phyloP scores from a whole-genome alignment of 2,797 vertebrate genomes.

The Thamnophis elegans region DNA sequence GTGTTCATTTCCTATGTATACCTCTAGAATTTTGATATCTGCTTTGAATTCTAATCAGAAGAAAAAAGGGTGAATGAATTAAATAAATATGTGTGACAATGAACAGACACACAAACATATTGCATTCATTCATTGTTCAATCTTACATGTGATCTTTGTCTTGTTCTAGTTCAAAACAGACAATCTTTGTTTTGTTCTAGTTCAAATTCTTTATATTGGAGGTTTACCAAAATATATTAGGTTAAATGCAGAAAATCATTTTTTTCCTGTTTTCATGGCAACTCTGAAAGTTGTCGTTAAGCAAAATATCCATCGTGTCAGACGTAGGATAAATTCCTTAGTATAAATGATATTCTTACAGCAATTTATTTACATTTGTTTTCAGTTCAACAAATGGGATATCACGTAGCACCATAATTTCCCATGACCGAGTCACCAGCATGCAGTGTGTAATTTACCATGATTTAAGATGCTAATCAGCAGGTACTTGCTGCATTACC shows the following conservation, averaged over 20 bases:
- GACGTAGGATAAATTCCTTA: constrained; percentile 75
- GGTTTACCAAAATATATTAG: constrained; percentile 17
- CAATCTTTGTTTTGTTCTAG: not conserved
- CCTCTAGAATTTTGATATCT: not conserved
- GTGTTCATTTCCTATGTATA: constrained; percentile 36
- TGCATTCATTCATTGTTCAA: constrained; percentile 16
- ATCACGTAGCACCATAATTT: constrained; percentile 83
- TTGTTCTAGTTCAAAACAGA: not conserved
- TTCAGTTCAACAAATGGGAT: constrained; percentile 82
- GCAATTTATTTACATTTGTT: constrained; percentile 86
- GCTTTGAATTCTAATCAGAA: not conserved
- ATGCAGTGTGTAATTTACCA: constrained; percentile 77
- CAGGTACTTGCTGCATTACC: constrained; percentile 69
- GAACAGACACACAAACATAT: not conserved
- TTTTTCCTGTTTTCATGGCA: constrained; percentile 30
- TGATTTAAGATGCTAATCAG: constrained; percentile 80
- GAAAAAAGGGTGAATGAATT: not conserved
- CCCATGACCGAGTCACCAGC: constrained; percentile 80
- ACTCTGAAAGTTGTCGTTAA: constrained; percentile 68
- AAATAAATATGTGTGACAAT: not conserved
- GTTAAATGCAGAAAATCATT: not conserved
- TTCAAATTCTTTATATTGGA: constrained; percentile 12
- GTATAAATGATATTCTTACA: constrained; percentile 80
- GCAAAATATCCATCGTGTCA: constrained; percentile 72
- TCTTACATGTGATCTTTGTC: constrained; percentile 15